These are phyloP conservation scores for Megaptera novaeangliae DNA, from an alignment of 2,113 vertebrate genomes.

Conservation along the genomic window DNA sequence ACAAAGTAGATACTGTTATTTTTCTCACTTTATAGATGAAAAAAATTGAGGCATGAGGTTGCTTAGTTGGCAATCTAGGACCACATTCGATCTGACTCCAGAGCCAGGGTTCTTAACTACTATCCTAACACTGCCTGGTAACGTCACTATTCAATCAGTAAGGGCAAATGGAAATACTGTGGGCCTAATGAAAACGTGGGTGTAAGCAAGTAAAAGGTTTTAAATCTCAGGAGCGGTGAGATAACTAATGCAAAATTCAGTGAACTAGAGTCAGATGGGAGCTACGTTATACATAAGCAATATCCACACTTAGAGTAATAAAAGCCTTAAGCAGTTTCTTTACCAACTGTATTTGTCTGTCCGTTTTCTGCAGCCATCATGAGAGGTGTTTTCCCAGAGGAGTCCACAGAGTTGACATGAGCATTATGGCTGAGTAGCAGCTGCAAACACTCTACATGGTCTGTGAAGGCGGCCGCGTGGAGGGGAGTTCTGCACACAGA, in stretches of 20 bases:
- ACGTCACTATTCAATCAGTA: background rate
- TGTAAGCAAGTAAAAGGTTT: background rate
- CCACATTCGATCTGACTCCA: background rate
- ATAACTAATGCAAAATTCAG: background rate
- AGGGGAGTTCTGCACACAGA: slow-evolving; percentile 89
- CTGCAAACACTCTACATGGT: slow-evolving; percentile 98
- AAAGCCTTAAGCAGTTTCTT: slow-evolving; percentile 59
- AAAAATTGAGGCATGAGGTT: background rate
- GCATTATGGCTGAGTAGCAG: slow-evolving; percentile 96
- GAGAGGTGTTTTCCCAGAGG: slow-evolving; percentile 93
- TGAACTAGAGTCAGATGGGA: background rate
- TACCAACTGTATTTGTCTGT: slow-evolving; percentile 97
- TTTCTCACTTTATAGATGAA: background rate
- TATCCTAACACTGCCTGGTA: background rate
- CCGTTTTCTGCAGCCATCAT: slow-evolving; percentile 99
- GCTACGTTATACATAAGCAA: background rate
- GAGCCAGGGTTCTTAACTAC: background rate
- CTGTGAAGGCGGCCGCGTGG: slow-evolving; percentile 97
- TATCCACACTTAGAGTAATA: background rate
- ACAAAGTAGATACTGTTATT: background rate
- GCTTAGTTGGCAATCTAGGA: background rate
- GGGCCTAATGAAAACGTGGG: background rate
- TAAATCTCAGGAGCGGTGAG: background rate
- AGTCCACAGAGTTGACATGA: slow-evolving; percentile 92
- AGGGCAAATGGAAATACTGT: background rate